These are phyloP conservation scores for Agonopterix alstromeriana DNA, from an alignment of 2,888 invertebrate species.

Conservation along the genomic window DNA sequence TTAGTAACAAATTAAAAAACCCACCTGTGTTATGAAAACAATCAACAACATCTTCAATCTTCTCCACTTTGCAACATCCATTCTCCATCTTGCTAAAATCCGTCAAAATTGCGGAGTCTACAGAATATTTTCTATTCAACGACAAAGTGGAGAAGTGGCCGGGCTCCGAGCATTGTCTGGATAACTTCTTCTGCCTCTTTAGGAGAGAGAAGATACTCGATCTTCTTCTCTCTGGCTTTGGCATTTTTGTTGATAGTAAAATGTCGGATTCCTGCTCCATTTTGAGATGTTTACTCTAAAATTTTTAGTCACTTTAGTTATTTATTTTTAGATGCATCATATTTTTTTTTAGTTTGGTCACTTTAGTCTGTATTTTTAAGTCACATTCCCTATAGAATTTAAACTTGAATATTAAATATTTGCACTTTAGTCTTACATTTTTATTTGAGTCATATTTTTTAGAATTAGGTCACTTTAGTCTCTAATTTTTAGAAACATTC, in stretches of 20 bases:
- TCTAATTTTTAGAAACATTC: too few relatives aligned
- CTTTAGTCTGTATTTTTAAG: too few relatives aligned
- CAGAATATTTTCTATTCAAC: slow-evolving; percentile 46
- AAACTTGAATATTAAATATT: too few relatives aligned
- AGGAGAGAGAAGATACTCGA: slow-evolving; percentile 59
- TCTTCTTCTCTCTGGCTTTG: slow-evolving; percentile 40
- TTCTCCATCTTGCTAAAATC: slow-evolving; percentile 36
- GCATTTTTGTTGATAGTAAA: slow-evolving; percentile 29
- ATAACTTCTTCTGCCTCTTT: slow-evolving; percentile 48
- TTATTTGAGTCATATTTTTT: too few relatives aligned
- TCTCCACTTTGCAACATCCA: slow-evolving; percentile 14
- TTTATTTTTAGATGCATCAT: background rate
- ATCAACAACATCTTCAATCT: slow-evolving; percentile 9
- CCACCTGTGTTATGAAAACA: too few relatives aligned
- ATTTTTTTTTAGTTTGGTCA: background rate
- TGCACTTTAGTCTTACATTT: too few relatives aligned
- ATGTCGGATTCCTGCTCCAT: slow-evolving; percentile 43
- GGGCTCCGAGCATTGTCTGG: slow-evolving; percentile 52
- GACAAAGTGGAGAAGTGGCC: slow-evolving; percentile 20
- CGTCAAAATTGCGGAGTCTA: slow-evolving; percentile 52
- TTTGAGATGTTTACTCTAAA: background rate
- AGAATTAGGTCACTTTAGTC: too few relatives aligned
- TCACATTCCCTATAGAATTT: too few relatives aligned
- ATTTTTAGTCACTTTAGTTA: background rate
- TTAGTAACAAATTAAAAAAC: too few relatives aligned